Base-by-base conservation (phyloP, 2,888 invertebrate genomes). In the Dinocampus coccinellae region DNA sequence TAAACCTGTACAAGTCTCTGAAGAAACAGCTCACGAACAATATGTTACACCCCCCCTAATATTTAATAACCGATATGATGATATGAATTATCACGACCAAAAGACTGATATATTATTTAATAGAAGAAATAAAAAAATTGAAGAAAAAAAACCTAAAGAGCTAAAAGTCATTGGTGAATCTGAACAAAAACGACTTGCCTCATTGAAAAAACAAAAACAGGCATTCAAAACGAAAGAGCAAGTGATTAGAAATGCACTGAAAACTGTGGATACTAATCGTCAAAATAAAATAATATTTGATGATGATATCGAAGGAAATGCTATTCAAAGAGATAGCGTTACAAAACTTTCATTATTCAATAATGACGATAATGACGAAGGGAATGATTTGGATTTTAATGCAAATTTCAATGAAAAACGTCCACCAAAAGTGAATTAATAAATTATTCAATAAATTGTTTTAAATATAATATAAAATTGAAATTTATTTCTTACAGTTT, bases 131-230 rank as follows among this genome's bases (percentile, higher is more conserved):
- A n/a, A n/a, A n/a, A n/a, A n/a, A n/a, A n/a, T n/a, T n/a, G n/a
- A n/a, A n/a, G n/a, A n/a, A n/a, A n/a, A n/a, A n/a, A n/a, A n/a
- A n/a, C 42, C 24, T 33, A 36, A 42, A 0, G 60, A 68, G 13
- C 61, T 68, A 29, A 68, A 64, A 70, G 33, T 39, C 26, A 82
- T 85, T 55, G 80, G 82, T 26, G 88, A 89, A 77, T 90, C 92
- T 1, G 92, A 93, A 77, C 88, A 89, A 72, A 94, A 93, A 84
- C 90, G 94, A 71, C 85, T 92, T 69, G 90, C 92, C 77, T 93
- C 94, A 0, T 87, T 94, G 70, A 90, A 89, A 75, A 90, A 91
- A 79, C 92, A 91, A 86, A 91, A 91, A 77, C 89, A 90, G 76
- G 89, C 90, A 34, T 93, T 93, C 77, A 90, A 90, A 84, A 88